Conservation (phyloP, 1,140 invertebrate species). For the Pristionchus pacificus region DNA sequence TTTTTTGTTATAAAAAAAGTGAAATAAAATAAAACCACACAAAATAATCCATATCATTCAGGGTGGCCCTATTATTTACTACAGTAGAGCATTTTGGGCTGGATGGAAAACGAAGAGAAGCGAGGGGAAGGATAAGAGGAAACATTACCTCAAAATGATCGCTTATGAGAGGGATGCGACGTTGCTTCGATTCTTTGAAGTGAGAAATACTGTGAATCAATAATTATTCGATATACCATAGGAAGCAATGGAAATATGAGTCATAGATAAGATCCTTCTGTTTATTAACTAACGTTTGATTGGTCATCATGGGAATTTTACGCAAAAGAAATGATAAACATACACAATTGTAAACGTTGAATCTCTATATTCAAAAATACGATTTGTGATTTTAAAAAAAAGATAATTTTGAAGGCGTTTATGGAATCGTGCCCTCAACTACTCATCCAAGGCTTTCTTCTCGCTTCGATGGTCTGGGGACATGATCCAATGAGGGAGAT, state of each 20-base stretch:
- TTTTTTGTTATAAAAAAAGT: too few relatives aligned
- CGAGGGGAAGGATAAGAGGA: not conserved
- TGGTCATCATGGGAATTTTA: too few relatives aligned
- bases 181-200: not conserved
- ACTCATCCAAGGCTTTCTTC: conserved; percentile 24
- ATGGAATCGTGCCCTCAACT: conserved; percentile 28
- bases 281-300: too few relatives aligned
- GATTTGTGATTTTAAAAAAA: not conserved
- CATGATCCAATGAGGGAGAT: not conserved
- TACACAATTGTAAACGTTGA: too few relatives aligned
- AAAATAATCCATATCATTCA: not conserved
- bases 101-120: not conserved
- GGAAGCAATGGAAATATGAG: too few relatives aligned
- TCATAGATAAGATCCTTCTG: too few relatives aligned
- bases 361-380: too few relatives aligned
- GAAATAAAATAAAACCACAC: not conserved
- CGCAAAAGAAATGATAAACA: too few relatives aligned
- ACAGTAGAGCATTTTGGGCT: not conserved
- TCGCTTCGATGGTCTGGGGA: conserved; percentile 11
- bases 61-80: not conserved
- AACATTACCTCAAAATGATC: not conserved
- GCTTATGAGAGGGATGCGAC: not conserved
- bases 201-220: too few relatives aligned
- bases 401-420: conserved; percentile 24
- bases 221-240: too few relatives aligned